These are phyloP conservation scores for Conomelus anceps DNA, from an alignment of 2,888 invertebrate genomes.

Conservation along the genomic window DNA sequence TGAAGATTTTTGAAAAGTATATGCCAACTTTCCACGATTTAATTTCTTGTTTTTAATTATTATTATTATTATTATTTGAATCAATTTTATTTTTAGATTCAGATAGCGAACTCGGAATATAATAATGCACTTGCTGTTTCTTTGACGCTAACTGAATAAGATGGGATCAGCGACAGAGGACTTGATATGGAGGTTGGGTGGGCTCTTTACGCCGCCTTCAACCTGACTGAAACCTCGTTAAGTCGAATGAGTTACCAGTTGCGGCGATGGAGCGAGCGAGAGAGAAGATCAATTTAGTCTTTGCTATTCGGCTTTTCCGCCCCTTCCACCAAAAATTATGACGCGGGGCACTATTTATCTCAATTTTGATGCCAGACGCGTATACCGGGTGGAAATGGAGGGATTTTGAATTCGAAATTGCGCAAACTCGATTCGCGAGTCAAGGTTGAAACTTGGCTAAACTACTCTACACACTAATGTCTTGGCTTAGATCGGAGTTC, in stretches of 20 bases:
- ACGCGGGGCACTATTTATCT: neutral
- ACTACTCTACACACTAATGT: neutral
- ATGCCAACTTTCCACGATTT: too few species aligned
- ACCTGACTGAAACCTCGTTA: neutral
- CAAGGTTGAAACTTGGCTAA: neutral
- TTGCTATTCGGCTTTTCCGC: neutral
- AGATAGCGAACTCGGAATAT: too few species aligned
- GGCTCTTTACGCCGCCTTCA: neutral
- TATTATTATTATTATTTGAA: too few species aligned
- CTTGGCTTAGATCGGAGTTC: neutral
- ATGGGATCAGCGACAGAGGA: neutral
- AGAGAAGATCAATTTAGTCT: neutral
- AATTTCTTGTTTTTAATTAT: too few species aligned
- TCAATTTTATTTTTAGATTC: too few species aligned
- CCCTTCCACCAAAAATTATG: neutral
- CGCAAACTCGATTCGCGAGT: neutral
- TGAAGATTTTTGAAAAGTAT: too few species aligned
- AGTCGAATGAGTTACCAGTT: neutral
- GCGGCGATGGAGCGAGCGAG: neutral
- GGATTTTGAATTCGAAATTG: neutral
- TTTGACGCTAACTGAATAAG: too few species aligned
- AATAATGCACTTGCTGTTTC: too few species aligned
- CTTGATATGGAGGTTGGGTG: neutral
- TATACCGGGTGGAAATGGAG: neutral
- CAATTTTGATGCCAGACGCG: neutral